phyloP scores from a whole-genome alignment of 2,113 vertebrate genomes.

The Cinclus mexicanus region DNA sequence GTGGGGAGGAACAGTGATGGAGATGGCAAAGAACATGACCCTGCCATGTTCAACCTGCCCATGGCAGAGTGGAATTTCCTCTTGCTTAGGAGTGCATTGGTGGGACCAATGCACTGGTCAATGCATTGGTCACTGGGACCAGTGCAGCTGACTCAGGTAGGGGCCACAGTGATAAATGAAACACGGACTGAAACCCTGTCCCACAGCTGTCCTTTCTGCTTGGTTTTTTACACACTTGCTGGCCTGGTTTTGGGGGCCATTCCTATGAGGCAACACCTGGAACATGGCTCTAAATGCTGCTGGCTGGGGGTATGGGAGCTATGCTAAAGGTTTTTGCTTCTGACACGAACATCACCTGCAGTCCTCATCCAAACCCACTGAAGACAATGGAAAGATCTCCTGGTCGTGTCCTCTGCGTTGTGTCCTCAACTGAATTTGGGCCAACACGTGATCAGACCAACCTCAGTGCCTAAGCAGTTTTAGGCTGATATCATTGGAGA shows the following conservation, averaged over 20 bases:
- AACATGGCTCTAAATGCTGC: fast-evolving
- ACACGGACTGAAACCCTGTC: not conserved
- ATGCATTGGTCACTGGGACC: too few species aligned
- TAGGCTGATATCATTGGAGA: not conserved
- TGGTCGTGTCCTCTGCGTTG: not conserved
- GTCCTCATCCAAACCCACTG: not conserved
- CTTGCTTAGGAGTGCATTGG: not conserved
- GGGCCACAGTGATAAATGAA: not conserved
- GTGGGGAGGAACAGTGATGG: not conserved
- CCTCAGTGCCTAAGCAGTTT: not conserved
- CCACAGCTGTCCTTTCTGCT: not conserved
- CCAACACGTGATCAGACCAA: not conserved
- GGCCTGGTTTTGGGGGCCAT: not conserved
- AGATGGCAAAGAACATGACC: not conserved
- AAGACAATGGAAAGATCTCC: not conserved
- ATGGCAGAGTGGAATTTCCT: not conserved
- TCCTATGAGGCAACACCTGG: fast-evolving
- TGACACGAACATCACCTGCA: not conserved
- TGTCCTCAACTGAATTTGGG: conserved; percentile 1
- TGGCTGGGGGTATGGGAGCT: fast-evolving
- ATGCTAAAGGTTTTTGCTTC: not conserved
- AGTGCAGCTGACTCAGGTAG: not conserved
- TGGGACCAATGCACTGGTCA: not conserved
- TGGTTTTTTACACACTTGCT: not conserved
- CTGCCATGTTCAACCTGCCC: not conserved